Evolutionary conservation across 2,113 vertebrate species (phyloP).

Genomic region (Colaptes auratus): DNA sequence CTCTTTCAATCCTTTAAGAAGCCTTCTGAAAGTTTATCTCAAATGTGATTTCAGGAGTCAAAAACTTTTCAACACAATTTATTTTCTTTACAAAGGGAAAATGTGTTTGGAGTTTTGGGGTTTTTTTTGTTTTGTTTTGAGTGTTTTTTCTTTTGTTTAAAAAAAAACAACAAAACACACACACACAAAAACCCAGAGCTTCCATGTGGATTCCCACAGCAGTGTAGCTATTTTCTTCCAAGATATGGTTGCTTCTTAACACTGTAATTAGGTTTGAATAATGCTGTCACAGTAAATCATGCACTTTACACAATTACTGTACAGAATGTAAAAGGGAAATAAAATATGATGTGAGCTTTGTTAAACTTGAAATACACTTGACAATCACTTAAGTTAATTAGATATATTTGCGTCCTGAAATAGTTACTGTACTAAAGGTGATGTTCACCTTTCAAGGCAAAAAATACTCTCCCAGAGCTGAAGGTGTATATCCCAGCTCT

Average conservation of each 20-base stretch:
- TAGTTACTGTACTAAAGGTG: conserved; percentile 42
- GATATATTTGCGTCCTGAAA: conserved; percentile 34
- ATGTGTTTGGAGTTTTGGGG: no score
- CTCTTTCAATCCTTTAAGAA: conserved; percentile 52
- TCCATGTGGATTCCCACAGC: conserved; percentile 54
- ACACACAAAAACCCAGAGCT: background rate
- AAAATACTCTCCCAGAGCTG: background rate
- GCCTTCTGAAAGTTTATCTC: conserved; percentile 42
- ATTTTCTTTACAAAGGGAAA: conserved; percentile 51
- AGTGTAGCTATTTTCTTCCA: conserved; percentile 68
- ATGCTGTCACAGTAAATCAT: conserved; percentile 72
- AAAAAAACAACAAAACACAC: background rate
- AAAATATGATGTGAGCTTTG: conserved; percentile 68
- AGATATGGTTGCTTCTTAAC: conserved; percentile 67
- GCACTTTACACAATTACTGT: conserved; percentile 68
- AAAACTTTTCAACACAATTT: conserved; percentile 38
- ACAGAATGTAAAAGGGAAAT: conserved; percentile 55
- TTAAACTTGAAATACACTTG: conserved; percentile 72
- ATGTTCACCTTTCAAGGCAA: conserved; percentile 60
- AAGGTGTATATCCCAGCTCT: background rate
- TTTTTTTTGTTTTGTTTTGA: background rate
- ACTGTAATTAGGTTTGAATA: conserved; percentile 75
- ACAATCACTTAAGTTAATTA: conserved; percentile 72
- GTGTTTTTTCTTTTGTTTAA: background rate
- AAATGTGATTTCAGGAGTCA: conserved; percentile 45